Percentiles rank a stretch among this genome's conserved stretches.
Evolutionary conservation across 2,113 vertebrate species (phyloP).

Genomic region (Notarius quadriscutis): DNA sequence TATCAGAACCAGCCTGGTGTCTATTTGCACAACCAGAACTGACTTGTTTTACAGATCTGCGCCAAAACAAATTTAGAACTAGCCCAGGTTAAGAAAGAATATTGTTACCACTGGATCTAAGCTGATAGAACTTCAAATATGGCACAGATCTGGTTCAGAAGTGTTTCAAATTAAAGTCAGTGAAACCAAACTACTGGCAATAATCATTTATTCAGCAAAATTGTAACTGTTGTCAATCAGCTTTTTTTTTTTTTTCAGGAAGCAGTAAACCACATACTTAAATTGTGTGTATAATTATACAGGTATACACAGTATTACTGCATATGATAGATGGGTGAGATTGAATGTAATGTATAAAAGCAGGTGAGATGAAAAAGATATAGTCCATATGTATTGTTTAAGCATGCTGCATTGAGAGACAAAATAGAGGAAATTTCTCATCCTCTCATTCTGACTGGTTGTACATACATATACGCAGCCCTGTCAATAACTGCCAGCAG

Average conservation of each 20-base stretch:
- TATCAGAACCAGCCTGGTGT: not conserved
- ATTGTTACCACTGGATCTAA: not conserved
- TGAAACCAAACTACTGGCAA: not conserved
- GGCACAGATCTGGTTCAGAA: not conserved
- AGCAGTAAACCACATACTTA: not conserved
- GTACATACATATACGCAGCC: not conserved
- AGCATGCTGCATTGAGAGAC: not conserved
- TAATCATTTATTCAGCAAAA: not conserved
- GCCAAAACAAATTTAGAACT: not conserved
- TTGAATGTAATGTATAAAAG: not conserved
- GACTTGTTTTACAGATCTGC: not conserved
- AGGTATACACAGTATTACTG: not conserved
- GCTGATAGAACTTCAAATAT: not conserved
- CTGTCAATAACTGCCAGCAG: too few relatives aligned
- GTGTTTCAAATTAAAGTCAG: not conserved
- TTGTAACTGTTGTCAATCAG: not conserved
- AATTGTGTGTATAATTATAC: not conserved
- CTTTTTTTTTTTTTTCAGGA: not conserved
- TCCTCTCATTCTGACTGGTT: not conserved
- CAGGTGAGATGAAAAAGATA: not conserved
- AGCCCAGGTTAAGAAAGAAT: not conserved
- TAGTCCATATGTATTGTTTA: not conserved
- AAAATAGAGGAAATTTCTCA: not conserved
- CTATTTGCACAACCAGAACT: not conserved
- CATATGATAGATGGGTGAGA: not conserved